Percentiles rank a stretch among this genome's conserved stretches.
Evolutionary conservation across 2,797 vertebrate species (phyloP).

Genomic region (Urocyon cinereoargenteus): DNA sequence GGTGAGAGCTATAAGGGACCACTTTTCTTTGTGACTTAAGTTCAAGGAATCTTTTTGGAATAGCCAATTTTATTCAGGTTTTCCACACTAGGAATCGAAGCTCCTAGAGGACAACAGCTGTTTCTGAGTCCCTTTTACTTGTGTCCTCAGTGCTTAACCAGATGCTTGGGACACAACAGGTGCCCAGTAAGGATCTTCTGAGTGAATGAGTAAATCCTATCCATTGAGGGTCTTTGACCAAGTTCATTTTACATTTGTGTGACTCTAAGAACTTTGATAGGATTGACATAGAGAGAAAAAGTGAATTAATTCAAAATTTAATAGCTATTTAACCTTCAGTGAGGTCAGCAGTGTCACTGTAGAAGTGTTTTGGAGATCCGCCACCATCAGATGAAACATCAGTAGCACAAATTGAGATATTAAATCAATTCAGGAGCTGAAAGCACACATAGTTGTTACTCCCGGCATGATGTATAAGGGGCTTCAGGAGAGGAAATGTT

Average conservation of each 20-base stretch:
- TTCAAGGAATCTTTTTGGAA: not conserved
- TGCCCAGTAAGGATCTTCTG: not conserved
- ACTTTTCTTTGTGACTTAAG: not conserved
- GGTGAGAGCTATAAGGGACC: fast-evolving
- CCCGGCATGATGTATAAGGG: constrained; percentile 35
- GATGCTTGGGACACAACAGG: not conserved
- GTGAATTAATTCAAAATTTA: constrained; percentile 10
- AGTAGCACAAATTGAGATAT: not conserved
- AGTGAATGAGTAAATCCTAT: not conserved
- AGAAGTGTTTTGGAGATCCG: not conserved
- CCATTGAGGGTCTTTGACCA: not conserved
- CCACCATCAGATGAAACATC: not conserved
- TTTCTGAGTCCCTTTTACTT: not conserved
- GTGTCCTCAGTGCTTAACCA: not conserved
- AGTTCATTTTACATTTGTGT: constrained; percentile 20
- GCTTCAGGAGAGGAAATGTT: constrained; percentile 50
- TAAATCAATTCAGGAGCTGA: constrained; percentile 59
- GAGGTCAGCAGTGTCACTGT: not conserved
- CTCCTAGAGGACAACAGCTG: not conserved
- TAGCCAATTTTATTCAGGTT: not conserved
- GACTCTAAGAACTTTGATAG: not conserved
- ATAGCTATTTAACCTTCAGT: not conserved
- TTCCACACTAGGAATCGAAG: not conserved
- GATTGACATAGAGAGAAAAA: not conserved
- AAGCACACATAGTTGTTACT: not conserved